phyloP scores from a whole-genome alignment of 2,113 vertebrate species.

The Syngnathoides biaculeatus region DNA sequence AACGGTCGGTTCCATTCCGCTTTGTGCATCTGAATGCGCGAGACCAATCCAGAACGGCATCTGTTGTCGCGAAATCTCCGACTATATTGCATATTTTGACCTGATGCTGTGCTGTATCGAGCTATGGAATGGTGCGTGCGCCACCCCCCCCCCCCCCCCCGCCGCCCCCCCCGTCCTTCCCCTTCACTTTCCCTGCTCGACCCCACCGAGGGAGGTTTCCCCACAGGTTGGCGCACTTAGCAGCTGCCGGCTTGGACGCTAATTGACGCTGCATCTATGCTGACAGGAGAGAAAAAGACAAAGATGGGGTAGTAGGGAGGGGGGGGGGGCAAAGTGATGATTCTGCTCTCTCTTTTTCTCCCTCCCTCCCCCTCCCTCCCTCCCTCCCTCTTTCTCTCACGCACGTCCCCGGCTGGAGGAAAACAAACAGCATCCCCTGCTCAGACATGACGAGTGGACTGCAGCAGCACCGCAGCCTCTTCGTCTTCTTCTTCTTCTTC shows the following conservation, averaged over 20 bases:
- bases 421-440: conserved; percentile 45
- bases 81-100: too few species aligned
- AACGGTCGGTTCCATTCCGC: too few species aligned
- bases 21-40: neutral
- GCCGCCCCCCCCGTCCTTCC: neutral
- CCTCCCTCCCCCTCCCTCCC: conserved; percentile 12
- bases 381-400: conserved; percentile 20
- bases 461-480: conserved; percentile 5
- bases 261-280: conserved; percentile 10
- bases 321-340: conserved; percentile 61
- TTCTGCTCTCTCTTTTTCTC: conserved; percentile 22
- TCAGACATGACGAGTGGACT: conserved; percentile 37
- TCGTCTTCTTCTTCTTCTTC: too few species aligned
- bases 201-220: conserved; percentile 6
- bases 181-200: conserved; percentile 1
- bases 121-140: neutral
- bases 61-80: too few species aligned
- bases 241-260: conserved; percentile 20
- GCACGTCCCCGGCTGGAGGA: conserved; percentile 29
- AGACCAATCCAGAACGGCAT: neutral
- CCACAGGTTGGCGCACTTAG: conserved; percentile 39
- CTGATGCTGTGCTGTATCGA: neutral
- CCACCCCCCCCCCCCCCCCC: too few species aligned
- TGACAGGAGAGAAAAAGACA: conserved; percentile 16
- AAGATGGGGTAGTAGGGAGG: too few species aligned